Conservation (phyloP, 2,888 invertebrate species). For the Tipula helvola region DNA sequence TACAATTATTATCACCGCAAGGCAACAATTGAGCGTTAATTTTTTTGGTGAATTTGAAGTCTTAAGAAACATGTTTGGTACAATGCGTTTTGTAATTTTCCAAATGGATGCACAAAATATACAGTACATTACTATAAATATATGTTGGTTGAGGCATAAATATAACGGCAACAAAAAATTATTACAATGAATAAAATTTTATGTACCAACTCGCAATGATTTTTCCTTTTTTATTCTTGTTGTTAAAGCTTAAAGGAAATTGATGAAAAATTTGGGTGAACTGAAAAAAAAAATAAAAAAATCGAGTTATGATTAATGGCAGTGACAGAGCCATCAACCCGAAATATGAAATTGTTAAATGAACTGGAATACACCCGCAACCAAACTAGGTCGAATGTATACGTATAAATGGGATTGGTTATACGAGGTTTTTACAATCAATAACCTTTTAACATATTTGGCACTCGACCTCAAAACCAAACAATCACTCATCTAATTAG, state of each 20-base stretch:
- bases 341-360: neutral
- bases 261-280: neutral
- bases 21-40: too few relatives aligned
- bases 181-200: too few relatives aligned
- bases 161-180: too few relatives aligned
- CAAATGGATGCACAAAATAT: neutral
- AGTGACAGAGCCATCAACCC: neutral
- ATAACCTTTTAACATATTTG: neutral
- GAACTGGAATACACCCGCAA: neutral
- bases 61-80: too few relatives aligned
- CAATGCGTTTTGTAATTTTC: neutral
- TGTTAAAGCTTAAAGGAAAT: too few relatives aligned
- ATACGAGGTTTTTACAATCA: neutral
- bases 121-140: neutral
- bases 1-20: too few relatives aligned
- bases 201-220: neutral
- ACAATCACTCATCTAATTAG: neutral
- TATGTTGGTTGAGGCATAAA: too few relatives aligned
- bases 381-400: neutral
- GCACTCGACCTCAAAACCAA: neutral
- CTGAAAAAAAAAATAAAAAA: neutral
- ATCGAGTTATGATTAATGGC: neutral
- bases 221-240: neutral
- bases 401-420: neutral
- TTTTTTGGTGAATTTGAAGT: too few relatives aligned